phyloP scores from a whole-genome alignment of 2,797 vertebrate species.

The Gallirallus australis region DNA sequence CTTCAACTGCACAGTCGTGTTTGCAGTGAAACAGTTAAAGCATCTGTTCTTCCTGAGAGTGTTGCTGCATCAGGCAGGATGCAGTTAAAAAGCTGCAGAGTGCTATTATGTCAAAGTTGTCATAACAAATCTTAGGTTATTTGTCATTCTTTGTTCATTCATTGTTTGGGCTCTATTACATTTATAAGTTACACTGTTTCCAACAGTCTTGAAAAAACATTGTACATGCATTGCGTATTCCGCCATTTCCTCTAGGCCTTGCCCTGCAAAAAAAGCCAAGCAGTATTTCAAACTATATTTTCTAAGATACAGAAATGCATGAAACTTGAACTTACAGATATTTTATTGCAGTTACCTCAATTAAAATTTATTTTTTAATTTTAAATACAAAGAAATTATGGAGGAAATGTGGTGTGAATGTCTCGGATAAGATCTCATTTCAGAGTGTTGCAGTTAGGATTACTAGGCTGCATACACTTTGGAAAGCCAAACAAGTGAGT shows the following conservation, averaged over 20 bases:
- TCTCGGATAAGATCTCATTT: neutral
- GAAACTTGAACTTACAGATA: neutral
- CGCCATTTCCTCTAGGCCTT: neutral
- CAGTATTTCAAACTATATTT: neutral
- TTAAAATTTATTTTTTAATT: neutral
- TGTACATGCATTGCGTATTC: neutral
- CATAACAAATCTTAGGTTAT: slow-evolving; percentile 21
- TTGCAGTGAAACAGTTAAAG: slow-evolving; percentile 20
- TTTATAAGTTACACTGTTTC: slow-evolving; percentile 22
- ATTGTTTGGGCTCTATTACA: neutral
- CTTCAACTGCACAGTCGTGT: neutral
- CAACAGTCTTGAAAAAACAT: slow-evolving; percentile 25
- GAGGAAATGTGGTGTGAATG: neutral
- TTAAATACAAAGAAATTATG: neutral
- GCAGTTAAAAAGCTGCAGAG: neutral
- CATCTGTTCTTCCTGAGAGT: neutral
- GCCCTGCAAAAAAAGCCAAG: neutral
- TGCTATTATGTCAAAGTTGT: slow-evolving; percentile 37
- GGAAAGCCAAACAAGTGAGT: neutral
- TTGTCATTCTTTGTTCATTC: slow-evolving; percentile 31
- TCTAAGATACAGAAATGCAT: neutral
- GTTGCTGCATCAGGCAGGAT: neutral
- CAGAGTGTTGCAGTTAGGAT: neutral
- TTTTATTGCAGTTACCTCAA: neutral
- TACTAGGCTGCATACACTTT: neutral